A percentile compares a stretch with the other conserved stretches of the same genome.
These are phyloP conservation scores for Paracanthobrama guichenoti DNA, from an alignment of 2,113 vertebrate genomes.

Conservation along the genomic window DNA sequence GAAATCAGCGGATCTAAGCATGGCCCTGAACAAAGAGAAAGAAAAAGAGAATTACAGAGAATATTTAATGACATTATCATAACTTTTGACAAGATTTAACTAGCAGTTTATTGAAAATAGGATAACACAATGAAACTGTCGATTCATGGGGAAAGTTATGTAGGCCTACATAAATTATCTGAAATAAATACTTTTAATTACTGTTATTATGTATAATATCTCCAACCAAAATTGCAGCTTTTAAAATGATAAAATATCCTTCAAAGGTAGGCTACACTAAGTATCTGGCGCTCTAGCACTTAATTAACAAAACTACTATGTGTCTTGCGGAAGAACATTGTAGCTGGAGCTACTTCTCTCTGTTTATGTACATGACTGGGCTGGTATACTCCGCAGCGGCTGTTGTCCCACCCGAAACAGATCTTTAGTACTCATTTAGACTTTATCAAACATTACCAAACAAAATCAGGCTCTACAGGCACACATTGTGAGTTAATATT, in stretches of 20 bases:
- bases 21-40: slow-evolving; percentile 72
- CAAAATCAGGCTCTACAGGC: too few relatives aligned
- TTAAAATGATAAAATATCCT: neutral
- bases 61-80: neutral
- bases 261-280: too few relatives aligned
- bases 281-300: too few relatives aligned
- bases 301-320: too few relatives aligned
- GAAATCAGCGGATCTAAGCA: slow-evolving; percentile 90
- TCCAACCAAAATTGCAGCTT: neutral
- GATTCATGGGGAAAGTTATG: neutral
- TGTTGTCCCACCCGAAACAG: neutral
- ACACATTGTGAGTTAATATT: too few relatives aligned
- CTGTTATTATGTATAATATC: neutral
- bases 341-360: too few relatives aligned
- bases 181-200: neutral
- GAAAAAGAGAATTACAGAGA: neutral
- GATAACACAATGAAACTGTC: neutral
- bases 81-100: neutral
- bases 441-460: too few relatives aligned
- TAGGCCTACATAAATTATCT: neutral
- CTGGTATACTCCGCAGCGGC: too few relatives aligned
- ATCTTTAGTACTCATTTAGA: too few relatives aligned
- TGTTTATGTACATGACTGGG: too few relatives aligned
- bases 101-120: neutral
- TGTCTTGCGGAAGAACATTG: too few relatives aligned